Evolutionary conservation across 2,888 invertebrate species (phyloP), one percentile per base, ranked within the genome.

Genomic region (Torymus tubicola): DNA sequence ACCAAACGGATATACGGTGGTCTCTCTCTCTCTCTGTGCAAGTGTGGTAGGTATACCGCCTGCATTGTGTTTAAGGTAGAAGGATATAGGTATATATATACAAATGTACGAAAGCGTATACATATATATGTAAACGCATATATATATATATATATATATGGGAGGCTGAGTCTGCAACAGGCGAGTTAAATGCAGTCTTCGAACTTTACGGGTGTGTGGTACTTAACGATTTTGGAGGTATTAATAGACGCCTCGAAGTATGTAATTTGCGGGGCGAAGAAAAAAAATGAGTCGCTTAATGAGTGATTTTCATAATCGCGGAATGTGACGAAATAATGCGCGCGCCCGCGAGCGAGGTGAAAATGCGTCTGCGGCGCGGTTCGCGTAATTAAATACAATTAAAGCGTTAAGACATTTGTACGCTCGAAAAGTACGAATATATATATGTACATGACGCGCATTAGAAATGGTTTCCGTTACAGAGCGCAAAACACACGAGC

Each of bases 311-410:
- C 57, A 70, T 70, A 63, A 77, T 70, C 64, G 31, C 55, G 55
- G n/a, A 42, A 16, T 52, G 42, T 78, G 78, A 67, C 67, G 78
- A 67, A 78, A 78, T 31, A n/a, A n/a, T n/a, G 31, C 31, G 31
- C 31, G 4, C 2, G 31, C 31, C 31, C 31, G 31, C 4, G 31
- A 31, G 31, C 31, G 3, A n/a, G 18, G 24, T 70, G 63, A 69
- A 77, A 71, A 60, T 73, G 31, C 61, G 68, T 68, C 31, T 10
- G 52, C 72, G 24, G 50, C 57, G 57, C 16, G 31, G 31, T 10
- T 63, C 24, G 12, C n/a, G 21, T 73, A 78, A 72, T 78, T 72
- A 73, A 68, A 73, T 68, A 63, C 68, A 73, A 78, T 73, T 72
- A 73, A 73, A 68, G 61, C 68, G 68, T 55, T 63, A 60, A 72